Percentiles rank a stretch among this genome's conserved stretches.
phyloP scores from a whole-genome alignment of 2,113 vertebrate species.

The Lathamus discolor region DNA sequence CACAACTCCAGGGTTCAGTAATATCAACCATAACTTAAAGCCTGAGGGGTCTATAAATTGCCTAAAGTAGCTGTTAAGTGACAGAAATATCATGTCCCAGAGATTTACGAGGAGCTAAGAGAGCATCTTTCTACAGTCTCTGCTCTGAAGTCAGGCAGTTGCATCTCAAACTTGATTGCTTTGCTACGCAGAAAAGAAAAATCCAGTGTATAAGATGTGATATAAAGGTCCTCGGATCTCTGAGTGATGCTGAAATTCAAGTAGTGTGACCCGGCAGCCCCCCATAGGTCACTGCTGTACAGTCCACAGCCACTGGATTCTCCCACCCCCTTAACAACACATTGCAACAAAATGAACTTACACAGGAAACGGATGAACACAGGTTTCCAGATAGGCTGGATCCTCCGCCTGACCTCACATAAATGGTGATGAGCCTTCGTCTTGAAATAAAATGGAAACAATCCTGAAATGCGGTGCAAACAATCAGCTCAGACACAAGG shows the following conservation, averaged over 20 bases:
- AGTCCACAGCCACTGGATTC: background rate
- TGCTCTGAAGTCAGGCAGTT: background rate
- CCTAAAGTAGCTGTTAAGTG: background rate
- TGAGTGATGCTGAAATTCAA: background rate
- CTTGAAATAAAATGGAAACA: background rate
- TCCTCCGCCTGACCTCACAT: background rate
- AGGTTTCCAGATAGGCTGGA: background rate
- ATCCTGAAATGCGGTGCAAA: background rate
- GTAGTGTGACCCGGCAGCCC: background rate
- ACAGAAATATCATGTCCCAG: background rate
- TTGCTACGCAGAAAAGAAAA: background rate
- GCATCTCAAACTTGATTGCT: background rate
- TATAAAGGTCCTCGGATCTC: background rate
- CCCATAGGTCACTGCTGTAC: background rate
- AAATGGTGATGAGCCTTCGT: background rate
- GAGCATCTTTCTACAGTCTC: background rate
- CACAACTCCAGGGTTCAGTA: background rate
- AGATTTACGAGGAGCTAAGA: background rate
- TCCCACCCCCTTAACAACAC: background rate
- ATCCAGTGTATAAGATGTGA: background rate
- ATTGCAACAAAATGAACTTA: rapidly evolving
- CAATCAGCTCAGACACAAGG: background rate
- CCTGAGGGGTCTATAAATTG: background rate
- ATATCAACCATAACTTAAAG: background rate
- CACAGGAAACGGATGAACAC: background rate